Evolutionary conservation across 2,113 vertebrate species (phyloP).

Genomic region (Cyanoramphus novaezelandiae): DNA sequence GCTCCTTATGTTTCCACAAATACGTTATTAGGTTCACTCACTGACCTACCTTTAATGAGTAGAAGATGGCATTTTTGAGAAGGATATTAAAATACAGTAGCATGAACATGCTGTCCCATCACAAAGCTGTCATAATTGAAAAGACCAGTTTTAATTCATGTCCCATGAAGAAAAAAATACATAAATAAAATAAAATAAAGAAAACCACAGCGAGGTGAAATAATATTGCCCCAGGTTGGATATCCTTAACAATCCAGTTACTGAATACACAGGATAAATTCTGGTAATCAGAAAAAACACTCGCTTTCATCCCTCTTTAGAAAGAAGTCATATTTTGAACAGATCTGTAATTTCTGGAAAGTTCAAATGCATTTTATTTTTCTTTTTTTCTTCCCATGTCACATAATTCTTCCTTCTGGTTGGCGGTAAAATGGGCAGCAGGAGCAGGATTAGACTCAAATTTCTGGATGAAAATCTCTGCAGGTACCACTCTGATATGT

Average conservation of each 20-base stretch:
- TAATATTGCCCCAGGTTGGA: not conserved
- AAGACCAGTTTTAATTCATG: not conserved
- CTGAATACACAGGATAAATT: not conserved
- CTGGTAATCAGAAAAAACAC: not conserved
- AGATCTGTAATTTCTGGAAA: not conserved
- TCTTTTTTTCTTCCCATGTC: not conserved
- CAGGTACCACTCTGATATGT: not conserved
- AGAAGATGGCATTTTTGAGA: conserved; percentile 14
- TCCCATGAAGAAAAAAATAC: not conserved
- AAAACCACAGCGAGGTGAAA: not conserved
- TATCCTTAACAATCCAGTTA: not conserved
- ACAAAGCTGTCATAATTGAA: not conserved
- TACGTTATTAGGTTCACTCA: conserved; percentile 4
- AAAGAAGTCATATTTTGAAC: not conserved
- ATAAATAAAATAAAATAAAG: not conserved
- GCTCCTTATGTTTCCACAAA: conserved; percentile 8
- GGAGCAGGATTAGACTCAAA: not conserved
- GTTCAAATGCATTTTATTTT: not conserved
- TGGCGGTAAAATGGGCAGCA: not conserved
- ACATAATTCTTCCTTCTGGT: not conserved
- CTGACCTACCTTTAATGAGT: conserved; percentile 30
- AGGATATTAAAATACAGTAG: conserved; percentile 2
- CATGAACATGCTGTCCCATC: not conserved
- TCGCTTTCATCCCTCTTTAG: not conserved
- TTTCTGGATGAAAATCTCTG: not conserved